Base-by-base conservation (phyloP, 2,888 invertebrate genomes). In the Acronicta aceris region DNA sequence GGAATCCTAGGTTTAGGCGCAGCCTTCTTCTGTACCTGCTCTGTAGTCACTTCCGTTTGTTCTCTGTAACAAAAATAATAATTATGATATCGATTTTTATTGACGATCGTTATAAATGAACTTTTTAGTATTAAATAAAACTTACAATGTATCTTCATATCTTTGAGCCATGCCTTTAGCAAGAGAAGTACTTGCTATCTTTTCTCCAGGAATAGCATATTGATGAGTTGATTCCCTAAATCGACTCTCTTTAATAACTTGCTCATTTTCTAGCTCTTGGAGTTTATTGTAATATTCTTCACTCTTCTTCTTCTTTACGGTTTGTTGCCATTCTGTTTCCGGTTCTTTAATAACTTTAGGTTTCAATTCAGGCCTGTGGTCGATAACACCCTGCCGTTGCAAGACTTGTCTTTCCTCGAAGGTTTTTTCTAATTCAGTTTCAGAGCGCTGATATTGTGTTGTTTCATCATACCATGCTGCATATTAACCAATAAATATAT, bases 391-490 rank as follows among this genome's bases (percentile, higher is more conserved):
- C 81, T 96, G 96, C 77, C 97, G 96, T 74, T 96, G 96, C 80
- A 96, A 91, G 49, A 95, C 95, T 82, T 96, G 96, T 73, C 98
- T 96, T 89, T 98, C 98, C 85, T 98, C 98, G 87, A 98, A 98
- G 49, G 97, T 96, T 89, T 97, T 96, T 88, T 98, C 98, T 81
- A 98, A 95, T 92, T 98, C 98, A 57, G 97, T 97, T 81, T 97
- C 97, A 88, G 96, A 95, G 74, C 98, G 97, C 92, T 98, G 98
- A 92, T 98, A 98, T 87, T 96, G 96, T 75, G 97, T 95, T 87
- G 98, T 96, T 89, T 98, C 98, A 95, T 98, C 98, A 95, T 98
- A 98, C 98, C 98, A 98, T 82, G 98, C 98, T 94, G 90, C 76
- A 81, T 64, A 83, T 76, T 65, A 48, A 71, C 77, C 50, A 76